phyloP scores from a whole-genome alignment of 1,140 invertebrate genomes.

The Myzus persicae region DNA sequence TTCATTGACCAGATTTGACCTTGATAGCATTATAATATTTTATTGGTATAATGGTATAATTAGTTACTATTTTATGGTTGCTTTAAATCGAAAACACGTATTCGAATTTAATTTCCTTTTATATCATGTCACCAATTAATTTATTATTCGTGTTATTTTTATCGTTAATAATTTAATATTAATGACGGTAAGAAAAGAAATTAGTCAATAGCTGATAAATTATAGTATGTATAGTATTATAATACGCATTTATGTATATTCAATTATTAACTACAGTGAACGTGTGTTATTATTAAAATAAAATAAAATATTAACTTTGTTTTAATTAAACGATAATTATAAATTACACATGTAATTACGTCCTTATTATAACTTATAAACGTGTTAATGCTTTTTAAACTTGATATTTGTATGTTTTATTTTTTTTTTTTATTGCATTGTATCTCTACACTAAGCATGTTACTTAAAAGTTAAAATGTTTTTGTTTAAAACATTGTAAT shows the following conservation, averaged over 20 bases:
- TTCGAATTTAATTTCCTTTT: constrained; percentile 3
- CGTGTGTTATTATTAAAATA: neutral
- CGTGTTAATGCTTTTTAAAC: neutral
- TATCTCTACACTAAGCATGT: no score
- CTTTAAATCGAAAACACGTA: neutral
- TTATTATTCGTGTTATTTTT: neutral
- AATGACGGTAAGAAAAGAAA: neutral
- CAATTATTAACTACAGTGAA: neutral
- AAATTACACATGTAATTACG: neutral
- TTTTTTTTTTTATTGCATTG: no score
- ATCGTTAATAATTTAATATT: constrained; percentile 13
- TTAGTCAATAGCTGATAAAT: constrained; percentile 6
- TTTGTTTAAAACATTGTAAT: neutral
- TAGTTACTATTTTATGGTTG: neutral
- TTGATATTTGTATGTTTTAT: neutral
- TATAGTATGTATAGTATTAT: neutral
- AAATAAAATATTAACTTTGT: neutral
- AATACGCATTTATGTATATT: neutral
- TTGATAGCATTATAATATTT: neutral
- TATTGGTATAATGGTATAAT: constrained; percentile 3
- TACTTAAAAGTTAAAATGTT: neutral
- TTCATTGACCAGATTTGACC: constrained; percentile 1
- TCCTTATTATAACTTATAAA: neutral
- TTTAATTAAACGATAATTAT: neutral
- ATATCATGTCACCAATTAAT: constrained; percentile 17